Evolutionary conservation across 2,113 vertebrate genomes (phyloP), one percentile per base, ranked within the genome.

Genomic region (Saimiri boliviensis): DNA sequence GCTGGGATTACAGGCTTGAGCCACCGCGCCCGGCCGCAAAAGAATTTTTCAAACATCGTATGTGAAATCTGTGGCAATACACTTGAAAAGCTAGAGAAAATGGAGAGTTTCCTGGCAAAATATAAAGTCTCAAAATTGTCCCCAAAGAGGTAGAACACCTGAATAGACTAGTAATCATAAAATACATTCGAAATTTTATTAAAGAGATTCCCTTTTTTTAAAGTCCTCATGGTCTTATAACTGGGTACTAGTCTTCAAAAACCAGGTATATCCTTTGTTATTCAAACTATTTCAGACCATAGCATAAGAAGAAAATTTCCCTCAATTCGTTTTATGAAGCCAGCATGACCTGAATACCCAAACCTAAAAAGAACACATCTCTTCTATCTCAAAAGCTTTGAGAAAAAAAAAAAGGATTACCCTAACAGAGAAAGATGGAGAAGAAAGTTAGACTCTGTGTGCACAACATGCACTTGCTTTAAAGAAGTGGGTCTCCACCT

Each of bases 371-470:
- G 96, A 86, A 52, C 30, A 58, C 14, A 27, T 89, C 83, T 96
- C 83, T 94, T 97, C 92, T 76, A 45, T 94, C 86, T 96, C 82
- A 74, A 95, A 94, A 93, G 93, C 96, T 96, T 93, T 98, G 93
- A 96, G 86, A 68, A 13, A 86, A 93, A 95, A 91, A 54, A 73
- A 91, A n/a, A n/a, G n/a, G 92, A 91, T 63, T 63, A 32, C 42
- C 93, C 54, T 86, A 25, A 86, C 96, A 95, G 54, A 96, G 77
- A 96, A 91, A 52, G 40, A 68, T 2, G 58, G 60, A 40, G 71
- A 95, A 94, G 73, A 94, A 96, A 95, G 91, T 52, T 63, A 83
- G 52, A 58, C 7, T 52, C 14, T 6, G 32, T 35, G 7, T 16
- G 58, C 37, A 45, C 2, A 37, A 82, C n/a, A 32, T 27, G 68